A percentile compares a stretch with the other conserved stretches of the same genome.
Evolutionary conservation across 2,797 vertebrate genomes (phyloP).

Genomic region (Pangasius larnaudii): DNA sequence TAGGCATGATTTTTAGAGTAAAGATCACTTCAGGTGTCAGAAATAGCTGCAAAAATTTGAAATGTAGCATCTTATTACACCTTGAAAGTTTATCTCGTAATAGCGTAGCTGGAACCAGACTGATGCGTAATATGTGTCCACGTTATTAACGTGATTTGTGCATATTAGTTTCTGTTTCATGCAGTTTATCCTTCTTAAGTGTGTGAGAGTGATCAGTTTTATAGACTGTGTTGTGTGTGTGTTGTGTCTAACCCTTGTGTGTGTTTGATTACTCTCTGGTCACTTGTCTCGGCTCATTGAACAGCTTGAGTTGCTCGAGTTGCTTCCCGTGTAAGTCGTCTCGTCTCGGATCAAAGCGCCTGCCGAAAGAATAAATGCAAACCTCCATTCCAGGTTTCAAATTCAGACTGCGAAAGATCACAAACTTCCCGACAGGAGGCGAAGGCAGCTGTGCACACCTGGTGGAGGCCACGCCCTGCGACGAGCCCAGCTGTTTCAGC

Average conservation of each 20-base stretch:
- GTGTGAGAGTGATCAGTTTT: neutral
- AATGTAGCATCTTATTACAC: neutral
- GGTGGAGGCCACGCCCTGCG: slow-evolving; percentile 92
- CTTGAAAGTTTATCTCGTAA: neutral
- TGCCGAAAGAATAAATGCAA: neutral
- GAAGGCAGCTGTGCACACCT: slow-evolving; percentile 91
- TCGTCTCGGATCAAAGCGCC: neutral
- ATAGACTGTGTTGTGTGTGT: neutral
- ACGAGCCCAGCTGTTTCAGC: slow-evolving; percentile 89
- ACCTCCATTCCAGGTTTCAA: slow-evolving; percentile 83
- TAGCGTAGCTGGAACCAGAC: neutral
- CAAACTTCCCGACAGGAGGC: slow-evolving; percentile 85
- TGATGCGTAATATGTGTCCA: neutral
- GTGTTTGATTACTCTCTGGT: neutral
- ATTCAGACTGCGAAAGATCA: slow-evolving; percentile 85
- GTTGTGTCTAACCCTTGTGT: neutral
- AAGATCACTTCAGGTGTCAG: neutral
- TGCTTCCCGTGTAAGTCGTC: neutral
- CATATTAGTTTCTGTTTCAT: neutral
- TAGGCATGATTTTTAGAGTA: neutral
- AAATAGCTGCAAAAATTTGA: neutral
- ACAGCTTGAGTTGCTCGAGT: neutral
- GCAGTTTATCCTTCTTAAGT: neutral
- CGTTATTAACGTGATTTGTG: neutral
- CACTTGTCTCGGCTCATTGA: neutral